These are phyloP conservation scores for Andricus curvator DNA, from an alignment of 2,888 invertebrate genomes.

Conservation along the genomic window DNA sequence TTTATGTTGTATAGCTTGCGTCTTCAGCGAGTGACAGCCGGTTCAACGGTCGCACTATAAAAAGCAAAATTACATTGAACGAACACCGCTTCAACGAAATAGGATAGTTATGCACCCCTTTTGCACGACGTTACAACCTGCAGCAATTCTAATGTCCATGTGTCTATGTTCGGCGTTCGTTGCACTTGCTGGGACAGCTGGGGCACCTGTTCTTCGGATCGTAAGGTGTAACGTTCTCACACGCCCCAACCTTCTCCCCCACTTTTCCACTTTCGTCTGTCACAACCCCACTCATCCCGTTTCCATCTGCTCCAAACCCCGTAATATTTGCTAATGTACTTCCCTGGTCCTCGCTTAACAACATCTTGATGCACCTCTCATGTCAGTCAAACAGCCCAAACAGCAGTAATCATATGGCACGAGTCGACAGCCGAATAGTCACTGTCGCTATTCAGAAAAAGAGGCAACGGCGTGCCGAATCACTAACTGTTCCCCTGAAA, in stretches of 20 bases:
- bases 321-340: slow-evolving; percentile 57
- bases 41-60: slow-evolving; percentile 69
- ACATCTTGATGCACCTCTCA: background rate
- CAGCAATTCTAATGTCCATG: slow-evolving; percentile 69
- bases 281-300: slow-evolving; percentile 37
- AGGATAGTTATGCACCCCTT: slow-evolving; percentile 75
- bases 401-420: background rate
- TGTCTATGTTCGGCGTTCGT: slow-evolving; percentile 67
- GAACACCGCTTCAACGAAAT: slow-evolving; percentile 62
- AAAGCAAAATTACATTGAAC: slow-evolving; percentile 55
- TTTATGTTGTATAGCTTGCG: background rate
- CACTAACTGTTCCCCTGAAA: background rate
- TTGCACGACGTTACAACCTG: slow-evolving; percentile 55
- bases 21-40: slow-evolving; percentile 48
- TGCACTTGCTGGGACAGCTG: slow-evolving; percentile 73
- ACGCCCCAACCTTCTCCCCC: slow-evolving; percentile 52
- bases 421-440: background rate
- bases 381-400: background rate
- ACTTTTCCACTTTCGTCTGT: slow-evolving; percentile 31
- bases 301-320: slow-evolving; percentile 60
- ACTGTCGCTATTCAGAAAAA: background rate
- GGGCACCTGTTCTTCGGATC: slow-evolving; percentile 71
- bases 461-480: background rate
- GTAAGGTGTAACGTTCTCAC: slow-evolving; percentile 72
- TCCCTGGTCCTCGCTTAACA: background rate